These are phyloP conservation scores for Eristalis pertinax DNA, from an alignment of 2,888 invertebrate species.

Conservation along the genomic window DNA sequence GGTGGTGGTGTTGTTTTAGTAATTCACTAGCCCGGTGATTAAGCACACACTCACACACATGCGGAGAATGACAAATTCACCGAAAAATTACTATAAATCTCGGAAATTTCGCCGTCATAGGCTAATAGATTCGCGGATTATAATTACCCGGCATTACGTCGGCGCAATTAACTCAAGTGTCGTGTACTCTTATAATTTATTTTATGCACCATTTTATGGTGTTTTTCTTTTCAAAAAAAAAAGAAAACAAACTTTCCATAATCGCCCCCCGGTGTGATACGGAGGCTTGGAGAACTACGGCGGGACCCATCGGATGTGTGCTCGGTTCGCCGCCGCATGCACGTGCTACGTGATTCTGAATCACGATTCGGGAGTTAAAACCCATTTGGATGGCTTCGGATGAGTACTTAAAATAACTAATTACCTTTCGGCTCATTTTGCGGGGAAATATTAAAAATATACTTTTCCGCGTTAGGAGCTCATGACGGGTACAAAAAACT, in stretches of 20 bases:
- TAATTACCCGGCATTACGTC: slow-evolving; percentile 5
- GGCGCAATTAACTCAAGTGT: neutral
- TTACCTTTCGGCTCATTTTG: neutral
- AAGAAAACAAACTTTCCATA: neutral
- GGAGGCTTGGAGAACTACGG: neutral
- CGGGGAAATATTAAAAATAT: neutral
- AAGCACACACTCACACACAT: slow-evolving; percentile 2
- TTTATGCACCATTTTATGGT: neutral
- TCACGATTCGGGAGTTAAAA: slow-evolving; percentile 22
- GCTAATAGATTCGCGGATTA: slow-evolving; percentile 20
- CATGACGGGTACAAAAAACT: neutral
- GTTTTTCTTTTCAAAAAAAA: neutral
- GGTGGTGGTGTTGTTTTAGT: neutral
- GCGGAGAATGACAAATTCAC: slow-evolving; percentile 29
- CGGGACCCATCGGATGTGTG: slow-evolving; percentile 2
- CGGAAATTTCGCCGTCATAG: slow-evolving; percentile 13
- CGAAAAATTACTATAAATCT: slow-evolving; percentile 28
- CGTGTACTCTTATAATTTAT: neutral
- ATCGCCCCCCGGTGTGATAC: neutral
- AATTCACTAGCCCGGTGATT: neutral
- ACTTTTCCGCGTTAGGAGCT: neutral
- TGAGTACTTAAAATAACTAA: neutral
- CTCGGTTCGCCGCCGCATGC: neutral
- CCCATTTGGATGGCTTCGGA: slow-evolving; percentile 4
- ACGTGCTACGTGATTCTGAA: slow-evolving; percentile 22